Base-by-base conservation (phyloP, 2,888 invertebrate species). In the Nysson spinosus region DNA sequence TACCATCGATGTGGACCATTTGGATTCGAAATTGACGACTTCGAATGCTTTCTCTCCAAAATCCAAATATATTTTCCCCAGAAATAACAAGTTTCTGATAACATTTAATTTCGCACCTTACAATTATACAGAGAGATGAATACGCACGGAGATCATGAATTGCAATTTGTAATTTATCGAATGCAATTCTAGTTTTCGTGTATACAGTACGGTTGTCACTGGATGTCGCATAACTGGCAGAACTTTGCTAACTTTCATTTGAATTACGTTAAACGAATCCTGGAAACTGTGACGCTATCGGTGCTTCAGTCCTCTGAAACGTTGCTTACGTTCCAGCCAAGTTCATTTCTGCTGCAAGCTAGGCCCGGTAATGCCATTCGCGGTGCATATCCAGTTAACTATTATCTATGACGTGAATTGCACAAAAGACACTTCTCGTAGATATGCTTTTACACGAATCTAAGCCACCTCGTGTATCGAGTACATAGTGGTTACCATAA, bases 201-300 rank as follows among this genome's bases (percentile, higher is more conserved):
- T 35, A 3, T 5, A 22, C 11, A n/a, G 30, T 24, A 30, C 22
- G 43, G 47, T 28, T 42, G 69, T 65, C 60, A 62, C 42, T 22
- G 42, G 35, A 40, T 58, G 56, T 46, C 64, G 54, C 17, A 40
- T 56, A 64, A 67, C 70, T 55, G 57, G 55, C 44, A 57, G 56
- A 71, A 75, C 72, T 63, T 72, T 39, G 43, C 65, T 49, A 75
- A 75, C 75, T 69, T 75, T 65, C 66, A 55, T 75, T 75, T 72
- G 69, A 72, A 75, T 75, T 66, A 61, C 52, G 65, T 58, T 68
- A 69, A 74, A 75, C 72, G 75, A 68, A 72, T 75, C 64, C 66
- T 63, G 65, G 71, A 55, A 54, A 69, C 69, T 60, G 64, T 58
- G 63, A 75, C 75, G 72, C 65, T 75, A 75, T 75, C 74, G 65